phyloP scores from a whole-genome alignment of 2,113 vertebrate species.

The Hymenochirus boettgeri region DNA sequence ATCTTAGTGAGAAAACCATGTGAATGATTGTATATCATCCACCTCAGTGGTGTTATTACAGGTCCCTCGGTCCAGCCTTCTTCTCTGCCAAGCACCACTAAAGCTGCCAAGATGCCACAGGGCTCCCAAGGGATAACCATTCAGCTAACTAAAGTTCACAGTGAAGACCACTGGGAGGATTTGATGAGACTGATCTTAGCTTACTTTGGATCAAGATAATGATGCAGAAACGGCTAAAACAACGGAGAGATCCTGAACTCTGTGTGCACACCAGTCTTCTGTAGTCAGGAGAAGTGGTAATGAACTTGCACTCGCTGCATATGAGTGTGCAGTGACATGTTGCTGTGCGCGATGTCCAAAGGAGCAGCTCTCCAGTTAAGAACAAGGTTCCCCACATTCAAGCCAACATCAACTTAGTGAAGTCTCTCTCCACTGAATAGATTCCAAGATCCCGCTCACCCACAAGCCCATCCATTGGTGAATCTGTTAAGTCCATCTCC shows the following conservation, averaged over 20 bases:
- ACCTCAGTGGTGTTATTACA: constrained; percentile 33
- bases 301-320: constrained; percentile 53
- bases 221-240: constrained; percentile 35
- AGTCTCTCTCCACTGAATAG: constrained; percentile 72
- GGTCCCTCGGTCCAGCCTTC: constrained; percentile 24
- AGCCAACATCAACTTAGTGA: constrained; percentile 66
- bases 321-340: constrained; percentile 48
- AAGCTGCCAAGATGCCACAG: constrained; percentile 11
- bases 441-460: constrained; percentile 60
- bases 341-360: constrained; percentile 35
- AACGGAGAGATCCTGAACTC: background rate
- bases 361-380: background rate
- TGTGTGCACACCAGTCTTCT: too few species aligned
- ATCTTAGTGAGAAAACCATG: constrained; percentile 35
- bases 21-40: constrained; percentile 64
- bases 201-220: constrained; percentile 57
- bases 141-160: constrained; percentile 56
- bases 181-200: constrained; percentile 57
- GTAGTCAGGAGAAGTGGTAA: background rate
- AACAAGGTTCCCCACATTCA: constrained; percentile 47
- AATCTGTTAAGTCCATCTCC: constrained; percentile 80
- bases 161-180: constrained; percentile 59
- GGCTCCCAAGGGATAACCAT: constrained; percentile 57
- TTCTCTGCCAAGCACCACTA: constrained; percentile 12
- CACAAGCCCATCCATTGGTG: constrained; percentile 67